Conservation (phyloP, 2,888 invertebrate species). For the Cenopis cana region DNA sequence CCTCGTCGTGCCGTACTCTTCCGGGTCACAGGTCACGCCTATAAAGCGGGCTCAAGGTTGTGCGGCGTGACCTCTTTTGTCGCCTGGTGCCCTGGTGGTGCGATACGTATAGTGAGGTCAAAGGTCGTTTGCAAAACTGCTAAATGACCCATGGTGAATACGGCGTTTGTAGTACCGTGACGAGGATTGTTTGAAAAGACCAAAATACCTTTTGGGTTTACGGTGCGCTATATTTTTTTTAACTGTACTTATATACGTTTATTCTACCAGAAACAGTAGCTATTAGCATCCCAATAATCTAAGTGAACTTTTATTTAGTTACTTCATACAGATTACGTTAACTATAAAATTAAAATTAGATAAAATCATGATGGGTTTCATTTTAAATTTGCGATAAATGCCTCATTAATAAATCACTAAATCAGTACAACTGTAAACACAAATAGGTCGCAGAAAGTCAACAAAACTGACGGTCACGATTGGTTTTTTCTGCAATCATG, state of each 20-base stretch:
- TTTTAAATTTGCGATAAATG: not conserved
- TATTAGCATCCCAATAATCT: not conserved
- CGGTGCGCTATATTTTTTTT: too few relatives aligned
- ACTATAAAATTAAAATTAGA: too few relatives aligned
- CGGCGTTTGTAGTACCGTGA: too few relatives aligned
- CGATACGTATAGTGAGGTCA: slow-evolving; percentile 45
- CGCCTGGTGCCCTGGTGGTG: slow-evolving; percentile 66
- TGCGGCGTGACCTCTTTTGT: slow-evolving; percentile 64
- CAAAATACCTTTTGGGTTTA: too few relatives aligned
- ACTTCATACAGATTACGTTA: too few relatives aligned
- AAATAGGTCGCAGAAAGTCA: slow-evolving; percentile 37
- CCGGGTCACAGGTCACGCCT: slow-evolving; percentile 61
- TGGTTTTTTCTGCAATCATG: slow-evolving; percentile 32
- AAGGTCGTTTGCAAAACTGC: slow-evolving; percentile 36
- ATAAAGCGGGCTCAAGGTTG: slow-evolving; percentile 57
- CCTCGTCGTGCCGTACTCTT: slow-evolving; percentile 59
- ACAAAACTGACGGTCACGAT: slow-evolving; percentile 32
- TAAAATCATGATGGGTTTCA: too few relatives aligned
- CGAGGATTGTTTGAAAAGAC: too few relatives aligned
- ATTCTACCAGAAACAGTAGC: too few relatives aligned
- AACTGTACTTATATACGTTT: too few relatives aligned
- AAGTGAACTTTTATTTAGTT: not conserved
- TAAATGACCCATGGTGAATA: too few relatives aligned
- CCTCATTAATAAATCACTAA: not conserved
- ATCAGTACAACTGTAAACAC: slow-evolving; percentile 13